These are phyloP conservation scores for Scelioninae gen. 2 DNA, from an alignment of 2,888 invertebrate genomes.

Conservation along the genomic window DNA sequence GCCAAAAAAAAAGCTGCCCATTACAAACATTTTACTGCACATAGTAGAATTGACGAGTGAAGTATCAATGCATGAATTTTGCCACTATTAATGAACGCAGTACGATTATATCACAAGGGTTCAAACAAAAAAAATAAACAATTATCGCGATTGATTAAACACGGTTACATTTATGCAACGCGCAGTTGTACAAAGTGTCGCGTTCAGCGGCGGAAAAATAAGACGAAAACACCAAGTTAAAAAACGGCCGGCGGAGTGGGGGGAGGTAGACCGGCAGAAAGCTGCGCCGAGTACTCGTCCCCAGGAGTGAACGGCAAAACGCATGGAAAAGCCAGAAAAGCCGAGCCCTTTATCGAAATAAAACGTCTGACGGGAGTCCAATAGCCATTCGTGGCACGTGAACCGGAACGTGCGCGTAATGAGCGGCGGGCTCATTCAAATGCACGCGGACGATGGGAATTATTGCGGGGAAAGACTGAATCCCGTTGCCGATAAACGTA, in stretches of 20 bases:
- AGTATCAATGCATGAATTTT: too few relatives aligned
- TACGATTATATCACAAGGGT: too few relatives aligned
- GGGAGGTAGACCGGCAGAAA: constrained; percentile 14
- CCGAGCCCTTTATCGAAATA: constrained; percentile 53
- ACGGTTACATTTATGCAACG: constrained; percentile 4
- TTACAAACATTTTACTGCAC: too few relatives aligned
- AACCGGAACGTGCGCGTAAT: constrained; percentile 57
- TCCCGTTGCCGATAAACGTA: constrained; percentile 52
- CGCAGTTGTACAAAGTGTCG: constrained; percentile 16
- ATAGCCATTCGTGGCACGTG: constrained; percentile 55
- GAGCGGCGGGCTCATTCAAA: constrained; percentile 56
- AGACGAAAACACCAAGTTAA: background rate
- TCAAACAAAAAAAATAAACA: constrained; percentile 18
- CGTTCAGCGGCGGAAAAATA: constrained; percentile 10
- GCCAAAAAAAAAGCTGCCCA: too few relatives aligned
- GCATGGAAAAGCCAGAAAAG: constrained; percentile 26
- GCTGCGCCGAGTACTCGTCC: constrained; percentile 34
- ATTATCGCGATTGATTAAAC: constrained; percentile 16
- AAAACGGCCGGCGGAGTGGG: background rate
- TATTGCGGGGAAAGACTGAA: constrained; percentile 50
- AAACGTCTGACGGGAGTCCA: constrained; percentile 52
- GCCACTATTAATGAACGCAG: too few relatives aligned
- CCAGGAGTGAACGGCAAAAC: constrained; percentile 10
- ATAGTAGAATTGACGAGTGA: too few relatives aligned
- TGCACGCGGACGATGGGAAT: constrained; percentile 49